A percentile compares a stretch with the other conserved stretches of the same genome.
phyloP scores from a whole-genome alignment of 92 coral and sea anemone genomes.

The Zoanthus sociatus region DNA sequence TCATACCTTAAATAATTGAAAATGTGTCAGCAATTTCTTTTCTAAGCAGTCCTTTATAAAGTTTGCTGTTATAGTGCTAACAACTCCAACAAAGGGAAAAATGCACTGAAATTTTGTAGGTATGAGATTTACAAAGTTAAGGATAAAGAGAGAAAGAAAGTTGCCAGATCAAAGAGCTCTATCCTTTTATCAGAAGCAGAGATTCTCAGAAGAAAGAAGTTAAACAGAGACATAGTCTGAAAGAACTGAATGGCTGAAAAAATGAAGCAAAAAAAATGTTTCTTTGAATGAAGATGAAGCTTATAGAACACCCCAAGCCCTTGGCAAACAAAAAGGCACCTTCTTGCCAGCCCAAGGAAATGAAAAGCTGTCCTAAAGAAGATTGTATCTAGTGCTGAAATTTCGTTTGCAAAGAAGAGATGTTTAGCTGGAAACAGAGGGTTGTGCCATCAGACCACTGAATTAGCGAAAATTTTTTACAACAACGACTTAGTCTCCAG shows the following conservation, averaged over 20 bases:
- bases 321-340: no score
- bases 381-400: no score
- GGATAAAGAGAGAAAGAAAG: conserved; percentile 52
- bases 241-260: conserved; percentile 30
- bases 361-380: no score
- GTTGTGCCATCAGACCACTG: no score
- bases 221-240: conserved; percentile 54
- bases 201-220: conserved; percentile 49
- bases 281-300: conserved; percentile 7
- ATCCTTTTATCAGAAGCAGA: conserved; percentile 26
- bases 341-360: no score
- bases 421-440: no score
- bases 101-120: background rate
- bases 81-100: background rate
- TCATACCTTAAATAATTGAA: background rate
- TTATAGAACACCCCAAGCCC: conserved; percentile 16
- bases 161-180: conserved; percentile 20
- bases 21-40: background rate
- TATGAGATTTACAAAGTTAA: conserved; percentile 38
- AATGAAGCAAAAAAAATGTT: background rate
- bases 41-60: background rate
- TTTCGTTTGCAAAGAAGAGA: no score
- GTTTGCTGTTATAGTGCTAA: background rate
- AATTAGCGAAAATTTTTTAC: no score
- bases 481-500: no score